A percentile compares a stretch with the other conserved stretches of the same genome.
phyloP scores from a whole-genome alignment of 2,888 invertebrate genomes.

The Eugnorisma glareosa region DNA sequence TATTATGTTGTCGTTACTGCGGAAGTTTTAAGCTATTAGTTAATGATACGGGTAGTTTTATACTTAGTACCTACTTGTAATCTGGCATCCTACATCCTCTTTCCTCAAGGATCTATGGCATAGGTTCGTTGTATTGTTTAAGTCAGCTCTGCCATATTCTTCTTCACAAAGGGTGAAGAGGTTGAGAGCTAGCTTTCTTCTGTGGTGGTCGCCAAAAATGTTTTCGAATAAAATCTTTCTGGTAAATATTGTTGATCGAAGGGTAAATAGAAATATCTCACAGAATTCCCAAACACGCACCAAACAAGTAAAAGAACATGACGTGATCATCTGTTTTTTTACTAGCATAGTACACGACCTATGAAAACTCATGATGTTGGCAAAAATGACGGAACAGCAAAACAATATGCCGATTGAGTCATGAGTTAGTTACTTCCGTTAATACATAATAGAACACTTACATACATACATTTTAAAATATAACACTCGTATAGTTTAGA shows the following conservation, averaged over 20 bases:
- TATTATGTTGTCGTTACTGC: background rate
- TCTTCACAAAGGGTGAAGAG: too few species aligned
- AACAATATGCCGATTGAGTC: slow-evolving; percentile 48
- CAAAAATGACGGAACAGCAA: slow-evolving; percentile 8
- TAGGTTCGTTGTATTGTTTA: background rate
- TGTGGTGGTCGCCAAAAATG: background rate
- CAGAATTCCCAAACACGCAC: background rate
- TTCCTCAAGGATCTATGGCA: background rate
- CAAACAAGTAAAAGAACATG: background rate
- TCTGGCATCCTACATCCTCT: background rate
- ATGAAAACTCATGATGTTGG: slow-evolving; percentile 15
- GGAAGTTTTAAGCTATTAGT: slow-evolving; percentile 1
- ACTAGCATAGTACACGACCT: slow-evolving; percentile 39
- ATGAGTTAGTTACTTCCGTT: slow-evolving; percentile 55
- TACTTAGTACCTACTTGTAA: background rate
- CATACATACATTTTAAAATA: slow-evolving; percentile 21
- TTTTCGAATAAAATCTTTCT: background rate
- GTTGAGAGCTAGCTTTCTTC: background rate
- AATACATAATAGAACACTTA: slow-evolving; percentile 30
- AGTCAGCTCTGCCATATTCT: too few species aligned
- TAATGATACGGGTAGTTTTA: slow-evolving; percentile 36
- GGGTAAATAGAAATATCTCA: background rate
- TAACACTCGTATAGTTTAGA: slow-evolving; percentile 10
- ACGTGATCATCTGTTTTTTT: slow-evolving; percentile 12
- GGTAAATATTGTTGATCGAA: too few species aligned